A percentile compares a stretch with the other conserved stretches of the same genome.
Conservation (phyloP, 2,113 vertebrate species). For the Acanthochromis polyacanthus region DNA sequence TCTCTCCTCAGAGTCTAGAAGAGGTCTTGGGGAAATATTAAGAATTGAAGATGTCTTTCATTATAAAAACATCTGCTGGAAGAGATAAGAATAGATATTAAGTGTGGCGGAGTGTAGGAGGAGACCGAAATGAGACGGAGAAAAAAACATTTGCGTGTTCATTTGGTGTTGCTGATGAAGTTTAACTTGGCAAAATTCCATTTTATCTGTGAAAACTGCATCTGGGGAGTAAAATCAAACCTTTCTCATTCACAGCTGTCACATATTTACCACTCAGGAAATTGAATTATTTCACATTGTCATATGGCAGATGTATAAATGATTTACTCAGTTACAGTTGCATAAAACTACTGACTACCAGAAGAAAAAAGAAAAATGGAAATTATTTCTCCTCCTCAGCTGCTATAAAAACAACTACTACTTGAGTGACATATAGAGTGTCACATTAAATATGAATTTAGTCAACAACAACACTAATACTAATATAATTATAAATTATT, state of each 20-base stretch:
- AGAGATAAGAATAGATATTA: constrained; percentile 62
- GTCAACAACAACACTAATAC: no score
- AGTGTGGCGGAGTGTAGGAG: constrained; percentile 6
- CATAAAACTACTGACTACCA: no score
- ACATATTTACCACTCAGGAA: neutral
- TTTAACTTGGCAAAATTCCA: constrained; percentile 13
- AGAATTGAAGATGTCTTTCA: constrained; percentile 14
- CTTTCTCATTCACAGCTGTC: neutral
- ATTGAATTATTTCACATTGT: neutral
- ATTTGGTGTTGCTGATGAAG: constrained; percentile 2
- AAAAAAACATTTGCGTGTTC: neutral
- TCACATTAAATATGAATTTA: no score
- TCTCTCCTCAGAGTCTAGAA: constrained; percentile 30
- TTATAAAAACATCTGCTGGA: constrained; percentile 48
- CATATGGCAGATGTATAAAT: neutral
- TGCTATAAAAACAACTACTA: no score
- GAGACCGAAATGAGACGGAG: neutral
- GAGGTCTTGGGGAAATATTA: constrained; percentile 47
- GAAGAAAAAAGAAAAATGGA: no score
- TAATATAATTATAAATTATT: no score
- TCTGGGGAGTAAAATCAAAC: neutral
- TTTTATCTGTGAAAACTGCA: neutral
- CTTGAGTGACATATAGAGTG: no score
- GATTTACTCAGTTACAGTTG: no score
- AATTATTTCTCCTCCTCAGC: no score